phyloP scores from a whole-genome alignment of 2,113 vertebrate genomes.

The Grantiella picta region DNA sequence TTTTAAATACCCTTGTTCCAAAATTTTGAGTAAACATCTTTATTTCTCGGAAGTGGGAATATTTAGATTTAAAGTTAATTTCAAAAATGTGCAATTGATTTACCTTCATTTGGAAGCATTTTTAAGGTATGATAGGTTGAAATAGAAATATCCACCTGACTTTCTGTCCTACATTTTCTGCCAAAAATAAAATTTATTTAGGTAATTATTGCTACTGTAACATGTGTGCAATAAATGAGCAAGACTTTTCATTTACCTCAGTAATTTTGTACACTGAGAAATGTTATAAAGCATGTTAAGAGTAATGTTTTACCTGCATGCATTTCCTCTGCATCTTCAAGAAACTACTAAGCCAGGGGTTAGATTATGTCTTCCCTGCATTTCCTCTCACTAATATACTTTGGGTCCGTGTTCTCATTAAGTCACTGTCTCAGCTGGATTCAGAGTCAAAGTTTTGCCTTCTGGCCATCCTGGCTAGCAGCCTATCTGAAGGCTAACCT shows the following conservation, averaged over 20 bases:
- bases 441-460: not conserved
- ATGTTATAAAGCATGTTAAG: not conserved
- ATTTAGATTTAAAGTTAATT: not conserved
- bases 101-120: not conserved
- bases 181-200: not conserved
- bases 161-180: not conserved
- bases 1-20: not conserved
- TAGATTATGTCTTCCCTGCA: not conserved
- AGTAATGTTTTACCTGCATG: not conserved
- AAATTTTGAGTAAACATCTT: not conserved
- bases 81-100: not conserved
- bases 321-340: not conserved
- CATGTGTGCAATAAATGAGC: not conserved
- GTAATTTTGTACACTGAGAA: not conserved
- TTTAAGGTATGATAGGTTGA: not conserved
- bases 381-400: not conserved
- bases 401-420: not conserved
- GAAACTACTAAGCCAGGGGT: not conserved
- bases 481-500: not conserved
- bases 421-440: not conserved
- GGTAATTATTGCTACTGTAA: not conserved
- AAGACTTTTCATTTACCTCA: not conserved
- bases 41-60: not conserved
- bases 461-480: not conserved
- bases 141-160: not conserved